A percentile compares a stretch with the other conserved stretches of the same genome.
phyloP scores from a whole-genome alignment of 2,888 invertebrate genomes.

The Gastrophysa polygoni region DNA sequence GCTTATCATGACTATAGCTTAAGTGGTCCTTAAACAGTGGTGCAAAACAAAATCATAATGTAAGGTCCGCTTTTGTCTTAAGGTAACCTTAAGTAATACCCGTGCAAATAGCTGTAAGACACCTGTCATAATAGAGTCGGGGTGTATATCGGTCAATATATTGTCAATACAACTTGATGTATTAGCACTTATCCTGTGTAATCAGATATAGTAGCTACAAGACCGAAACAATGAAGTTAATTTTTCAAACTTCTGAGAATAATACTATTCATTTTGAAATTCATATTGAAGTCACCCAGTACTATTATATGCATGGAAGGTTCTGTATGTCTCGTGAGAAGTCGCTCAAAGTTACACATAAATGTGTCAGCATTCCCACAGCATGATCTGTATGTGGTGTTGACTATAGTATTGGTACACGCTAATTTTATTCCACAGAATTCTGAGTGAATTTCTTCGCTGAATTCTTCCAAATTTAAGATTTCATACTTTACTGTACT shows the following conservation, averaged over 20 bases:
- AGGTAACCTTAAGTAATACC: no score
- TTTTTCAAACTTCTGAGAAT: neutral
- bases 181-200: neutral
- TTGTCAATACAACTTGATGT: no score
- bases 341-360: neutral
- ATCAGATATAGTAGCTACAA: neutral
- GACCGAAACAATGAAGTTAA: no score
- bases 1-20: no score
- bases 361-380: neutral
- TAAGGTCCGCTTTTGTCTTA: no score
- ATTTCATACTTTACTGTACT: no score
- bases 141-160: no score
- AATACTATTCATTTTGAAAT: neutral
- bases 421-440: neutral
- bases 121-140: neutral
- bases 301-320: neutral
- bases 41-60: no score
- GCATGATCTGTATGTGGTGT: neutral
- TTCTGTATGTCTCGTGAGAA: neutral
- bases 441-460: conserved; percentile 5
- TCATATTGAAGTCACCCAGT: neutral
- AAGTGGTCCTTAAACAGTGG: no score
- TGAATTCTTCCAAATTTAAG: no score
- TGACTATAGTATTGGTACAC: neutral
- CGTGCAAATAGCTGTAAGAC: no score